Evolutionary conservation across 2,113 vertebrate species (phyloP).

Genomic region (Boulengerochromis microlepis): DNA sequence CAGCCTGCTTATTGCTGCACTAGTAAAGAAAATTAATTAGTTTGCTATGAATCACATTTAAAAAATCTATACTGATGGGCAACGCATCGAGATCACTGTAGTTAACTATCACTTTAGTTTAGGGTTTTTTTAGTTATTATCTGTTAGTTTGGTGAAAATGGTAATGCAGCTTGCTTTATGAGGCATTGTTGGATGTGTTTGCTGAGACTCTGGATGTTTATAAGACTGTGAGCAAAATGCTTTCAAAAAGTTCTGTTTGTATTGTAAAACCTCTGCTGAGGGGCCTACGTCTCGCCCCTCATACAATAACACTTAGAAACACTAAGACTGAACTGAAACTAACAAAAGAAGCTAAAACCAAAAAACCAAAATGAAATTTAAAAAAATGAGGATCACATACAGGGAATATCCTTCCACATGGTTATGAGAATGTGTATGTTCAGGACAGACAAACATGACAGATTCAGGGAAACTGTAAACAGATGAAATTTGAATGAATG

Average conservation of each 20-base stretch:
- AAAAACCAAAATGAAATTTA: background rate
- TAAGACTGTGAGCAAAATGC: background rate
- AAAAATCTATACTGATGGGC: rapidly evolving
- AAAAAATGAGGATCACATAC: background rate
- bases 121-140: rapidly evolving
- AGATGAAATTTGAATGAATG: background rate
- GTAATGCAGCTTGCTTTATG: background rate
- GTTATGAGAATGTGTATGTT: rapidly evolving
- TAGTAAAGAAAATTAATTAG: rapidly evolving
- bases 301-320: background rate
- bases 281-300: rapidly evolving
- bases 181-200: background rate
- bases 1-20: background rate
- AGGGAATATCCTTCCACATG: rapidly evolving
- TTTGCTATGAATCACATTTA: background rate
- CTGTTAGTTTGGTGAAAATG: background rate
- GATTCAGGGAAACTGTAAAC: rapidly evolving
- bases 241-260: background rate
- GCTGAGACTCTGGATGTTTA: background rate
- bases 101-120: background rate
- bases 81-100: background rate
- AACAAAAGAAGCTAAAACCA: background rate
- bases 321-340: background rate
- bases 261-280: background rate
- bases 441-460: background rate